Percentiles rank a stretch among this genome's conserved stretches.
These are phyloP conservation scores for Psophia crepitans DNA, from an alignment of 2,113 vertebrate genomes.

Conservation along the genomic window DNA sequence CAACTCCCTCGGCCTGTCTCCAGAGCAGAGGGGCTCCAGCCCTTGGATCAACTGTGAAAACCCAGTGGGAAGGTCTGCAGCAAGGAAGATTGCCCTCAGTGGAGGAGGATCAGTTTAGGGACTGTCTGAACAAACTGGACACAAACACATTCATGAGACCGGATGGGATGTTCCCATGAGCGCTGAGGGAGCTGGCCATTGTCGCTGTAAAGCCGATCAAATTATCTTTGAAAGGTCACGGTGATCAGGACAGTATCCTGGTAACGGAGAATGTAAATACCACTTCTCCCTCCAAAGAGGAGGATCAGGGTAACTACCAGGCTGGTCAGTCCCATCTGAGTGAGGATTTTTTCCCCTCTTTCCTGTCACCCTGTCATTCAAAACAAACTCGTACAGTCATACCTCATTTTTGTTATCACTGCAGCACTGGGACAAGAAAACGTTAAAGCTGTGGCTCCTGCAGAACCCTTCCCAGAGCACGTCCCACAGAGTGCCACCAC, in stretches of 20 bases:
- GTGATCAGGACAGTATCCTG: not conserved
- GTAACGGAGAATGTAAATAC: not conserved
- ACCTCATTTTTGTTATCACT: not conserved
- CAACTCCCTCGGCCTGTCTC: no score
- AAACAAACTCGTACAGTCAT: not conserved
- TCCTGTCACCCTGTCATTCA: not conserved
- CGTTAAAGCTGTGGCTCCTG: not conserved
- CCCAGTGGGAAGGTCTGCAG: not conserved
- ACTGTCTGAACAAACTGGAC: not conserved
- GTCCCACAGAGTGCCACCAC: not conserved
- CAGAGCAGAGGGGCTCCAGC: no score
- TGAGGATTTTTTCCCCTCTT: not conserved
- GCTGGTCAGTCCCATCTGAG: not conserved
- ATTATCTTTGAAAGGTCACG: not conserved
- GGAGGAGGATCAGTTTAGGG: not conserved
- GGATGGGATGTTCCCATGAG: accelerated
- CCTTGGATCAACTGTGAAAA: no score
- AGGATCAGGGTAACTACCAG: not conserved
- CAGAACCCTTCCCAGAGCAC: not conserved
- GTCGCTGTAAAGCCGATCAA: not conserved
- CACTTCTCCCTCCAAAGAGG: not conserved
- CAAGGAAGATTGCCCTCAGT: not conserved
- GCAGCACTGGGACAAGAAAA: not conserved
- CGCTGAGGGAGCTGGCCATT: not conserved
- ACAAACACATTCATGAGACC: not conserved